These are phyloP conservation scores for Troides helena DNA, from an alignment of 2,888 invertebrate species.

Conservation along the genomic window DNA sequence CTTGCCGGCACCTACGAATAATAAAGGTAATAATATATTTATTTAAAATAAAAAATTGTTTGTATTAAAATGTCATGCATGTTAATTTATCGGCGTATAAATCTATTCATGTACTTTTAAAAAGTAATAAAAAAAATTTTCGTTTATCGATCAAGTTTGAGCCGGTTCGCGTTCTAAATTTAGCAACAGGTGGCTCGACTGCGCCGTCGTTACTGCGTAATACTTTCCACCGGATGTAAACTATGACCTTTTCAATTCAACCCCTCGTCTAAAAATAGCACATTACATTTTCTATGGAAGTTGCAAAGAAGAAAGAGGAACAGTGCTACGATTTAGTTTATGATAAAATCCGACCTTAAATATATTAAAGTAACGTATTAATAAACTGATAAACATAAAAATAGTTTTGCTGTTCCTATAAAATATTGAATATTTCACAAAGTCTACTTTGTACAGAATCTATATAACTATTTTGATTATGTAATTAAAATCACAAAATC, in stretches of 20 bases:
- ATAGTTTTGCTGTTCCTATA: too few species aligned
- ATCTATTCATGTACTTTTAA: background rate
- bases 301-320: background rate
- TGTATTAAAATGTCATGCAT: background rate
- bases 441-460: too few species aligned
- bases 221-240: conserved; percentile 43
- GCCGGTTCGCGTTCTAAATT: conserved; percentile 63
- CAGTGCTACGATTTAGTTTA: background rate
- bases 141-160: conserved; percentile 63
- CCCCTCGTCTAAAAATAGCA: conserved; percentile 36
- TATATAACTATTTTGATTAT: too few species aligned
- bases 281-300: background rate
- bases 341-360: background rate
- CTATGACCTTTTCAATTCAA: conserved; percentile 50
- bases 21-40: conserved; percentile 55
- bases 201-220: conserved; percentile 58
- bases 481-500: background rate
- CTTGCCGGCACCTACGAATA: conserved; percentile 65
- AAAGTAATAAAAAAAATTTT: conserved; percentile 2
- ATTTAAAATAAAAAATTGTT: background rate
- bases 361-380: background rate
- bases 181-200: conserved; percentile 73
- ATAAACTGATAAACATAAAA: background rate
- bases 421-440: too few species aligned
- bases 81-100: background rate